Evolutionary conservation across 2,797 vertebrate genomes (phyloP).

Genomic region (Nyctalus aviator): DNA sequence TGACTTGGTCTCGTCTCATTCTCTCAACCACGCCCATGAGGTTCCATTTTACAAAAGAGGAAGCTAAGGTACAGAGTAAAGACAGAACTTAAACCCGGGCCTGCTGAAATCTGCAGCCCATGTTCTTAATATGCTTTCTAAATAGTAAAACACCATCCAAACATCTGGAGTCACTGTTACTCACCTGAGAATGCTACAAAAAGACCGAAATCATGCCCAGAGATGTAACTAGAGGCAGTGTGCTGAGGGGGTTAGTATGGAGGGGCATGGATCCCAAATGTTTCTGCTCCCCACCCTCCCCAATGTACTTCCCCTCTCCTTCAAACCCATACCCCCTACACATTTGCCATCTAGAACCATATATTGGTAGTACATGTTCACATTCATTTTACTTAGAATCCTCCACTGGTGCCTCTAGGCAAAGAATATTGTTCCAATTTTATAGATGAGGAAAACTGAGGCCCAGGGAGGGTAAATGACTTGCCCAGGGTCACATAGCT

Average conservation of each 20-base stretch:
- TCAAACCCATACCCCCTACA: not conserved
- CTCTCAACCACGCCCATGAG: not conserved
- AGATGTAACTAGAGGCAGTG: not conserved
- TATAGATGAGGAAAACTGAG: conserved; percentile 27
- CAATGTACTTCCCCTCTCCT: not conserved
- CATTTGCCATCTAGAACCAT: not conserved
- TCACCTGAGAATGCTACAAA: not conserved
- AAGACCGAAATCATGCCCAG: not conserved
- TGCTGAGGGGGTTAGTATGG: not conserved
- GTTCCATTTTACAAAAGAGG: not conserved
- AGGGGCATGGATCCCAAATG: not conserved
- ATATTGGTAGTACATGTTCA: not conserved
- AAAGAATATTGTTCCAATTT: not conserved
- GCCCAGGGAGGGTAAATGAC: not conserved
- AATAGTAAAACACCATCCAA: not conserved
- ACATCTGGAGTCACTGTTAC: not conserved
- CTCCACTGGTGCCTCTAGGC: not conserved
- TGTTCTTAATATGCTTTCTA: not conserved
- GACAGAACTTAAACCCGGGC: not conserved
- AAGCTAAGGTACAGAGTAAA: not conserved
- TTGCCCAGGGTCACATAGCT: not conserved
- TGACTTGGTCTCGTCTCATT: not conserved
- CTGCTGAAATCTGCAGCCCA: not conserved
- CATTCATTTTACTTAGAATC: not conserved
- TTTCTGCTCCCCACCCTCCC: not conserved